Percentiles rank a stretch among this genome's conserved stretches.
These are phyloP conservation scores for Oophaga sylvatica DNA, from an alignment of 2,797 vertebrate genomes.

Conservation along the genomic window DNA sequence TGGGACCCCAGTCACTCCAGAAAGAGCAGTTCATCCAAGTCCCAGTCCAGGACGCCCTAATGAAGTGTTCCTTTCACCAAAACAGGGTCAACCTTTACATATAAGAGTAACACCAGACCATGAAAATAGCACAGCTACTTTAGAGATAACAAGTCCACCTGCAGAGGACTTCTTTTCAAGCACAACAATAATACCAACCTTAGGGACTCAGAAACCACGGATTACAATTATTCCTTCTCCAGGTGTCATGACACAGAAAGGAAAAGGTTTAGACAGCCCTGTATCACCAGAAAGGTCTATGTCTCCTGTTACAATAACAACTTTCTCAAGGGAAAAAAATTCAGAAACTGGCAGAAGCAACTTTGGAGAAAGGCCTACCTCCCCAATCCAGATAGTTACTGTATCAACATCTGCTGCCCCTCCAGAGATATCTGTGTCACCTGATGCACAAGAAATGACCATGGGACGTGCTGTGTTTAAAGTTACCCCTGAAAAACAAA, in stretches of 20 bases:
- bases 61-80: slow-evolving; percentile 82
- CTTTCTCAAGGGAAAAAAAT: slow-evolving; percentile 86
- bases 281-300: slow-evolving; percentile 77
- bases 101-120: slow-evolving; percentile 93
- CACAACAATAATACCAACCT: slow-evolving; percentile 91
- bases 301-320: slow-evolving; percentile 92
- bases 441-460: slow-evolving; percentile 77
- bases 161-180: slow-evolving; percentile 94
- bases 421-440: slow-evolving; percentile 74
- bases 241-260: slow-evolving; percentile 74
- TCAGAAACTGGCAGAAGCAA: slow-evolving; percentile 70
- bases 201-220: slow-evolving; percentile 89
- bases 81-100: slow-evolving; percentile 87
- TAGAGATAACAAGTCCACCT: slow-evolving; percentile 92
- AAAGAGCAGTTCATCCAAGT: slow-evolving; percentile 78
- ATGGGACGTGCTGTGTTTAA: slow-evolving; percentile 84
- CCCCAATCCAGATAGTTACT: slow-evolving; percentile 91
- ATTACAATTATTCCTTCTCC: slow-evolving; percentile 93
- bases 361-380: slow-evolving; percentile 75
- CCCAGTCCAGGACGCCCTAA: slow-evolving; percentile 68
- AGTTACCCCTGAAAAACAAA: slow-evolving; percentile 86
- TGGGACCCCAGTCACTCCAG: slow-evolving; percentile 70
- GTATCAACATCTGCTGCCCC: slow-evolving; percentile 85
- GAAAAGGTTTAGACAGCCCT: slow-evolving; percentile 70
- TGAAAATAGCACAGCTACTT: slow-evolving; percentile 87